Percentiles rank a stretch among this genome's conserved stretches.
These are phyloP conservation scores for Alces alces DNA, from an alignment of 2,113 vertebrate genomes.

Conservation along the genomic window DNA sequence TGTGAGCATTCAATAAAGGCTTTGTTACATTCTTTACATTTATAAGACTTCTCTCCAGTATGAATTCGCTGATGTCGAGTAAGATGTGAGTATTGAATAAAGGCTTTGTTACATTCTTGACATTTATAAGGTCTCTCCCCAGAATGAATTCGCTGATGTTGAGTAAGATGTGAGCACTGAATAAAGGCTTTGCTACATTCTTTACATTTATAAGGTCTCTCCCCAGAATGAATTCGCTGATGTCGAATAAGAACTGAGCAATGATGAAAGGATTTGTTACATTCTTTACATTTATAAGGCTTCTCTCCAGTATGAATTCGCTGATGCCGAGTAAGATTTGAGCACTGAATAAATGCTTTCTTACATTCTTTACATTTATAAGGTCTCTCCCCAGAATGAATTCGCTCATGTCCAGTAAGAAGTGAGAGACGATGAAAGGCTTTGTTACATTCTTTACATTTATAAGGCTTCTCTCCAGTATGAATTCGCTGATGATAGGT, in stretches of 20 bases:
- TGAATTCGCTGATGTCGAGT: not conserved
- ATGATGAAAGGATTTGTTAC: not conserved
- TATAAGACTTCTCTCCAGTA: not conserved
- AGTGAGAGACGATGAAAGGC: fast-evolving
- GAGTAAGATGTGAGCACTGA: not conserved
- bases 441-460: not conserved
- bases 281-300: not conserved
- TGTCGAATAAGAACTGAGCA: not conserved
- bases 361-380: not conserved
- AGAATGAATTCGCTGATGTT: no score
- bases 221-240: not conserved
- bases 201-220: not conserved
- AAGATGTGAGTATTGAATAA: not conserved
- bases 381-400: not conserved
- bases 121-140: no score
- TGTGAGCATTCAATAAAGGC: not conserved
- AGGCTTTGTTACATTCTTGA: no score
- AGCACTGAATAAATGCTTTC: not conserved
- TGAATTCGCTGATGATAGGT: not conserved
- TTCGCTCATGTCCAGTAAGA: not conserved
- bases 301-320: not conserved
- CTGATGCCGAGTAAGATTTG: not conserved
- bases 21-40: not conserved
- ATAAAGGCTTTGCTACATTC: not conserved
- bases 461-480: not conserved